Conservation (phyloP, 2,797 vertebrate species). For the Phalloptychus januarius region DNA sequence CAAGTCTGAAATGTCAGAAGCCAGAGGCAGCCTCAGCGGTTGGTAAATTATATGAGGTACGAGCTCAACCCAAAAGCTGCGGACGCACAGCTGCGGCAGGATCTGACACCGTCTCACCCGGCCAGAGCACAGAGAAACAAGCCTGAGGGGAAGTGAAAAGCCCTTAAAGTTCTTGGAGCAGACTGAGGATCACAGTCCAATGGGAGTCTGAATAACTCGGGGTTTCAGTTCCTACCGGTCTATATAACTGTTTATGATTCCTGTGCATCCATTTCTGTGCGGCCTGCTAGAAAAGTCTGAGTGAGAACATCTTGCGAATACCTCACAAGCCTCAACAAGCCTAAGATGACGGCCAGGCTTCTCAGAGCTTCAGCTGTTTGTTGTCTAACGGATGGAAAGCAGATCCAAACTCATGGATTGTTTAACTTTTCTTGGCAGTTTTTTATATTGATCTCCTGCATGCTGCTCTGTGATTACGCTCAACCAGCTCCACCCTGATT, state of each 20-base stretch:
- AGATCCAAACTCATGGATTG: constrained; percentile 41
- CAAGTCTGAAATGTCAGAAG: constrained; percentile 55
- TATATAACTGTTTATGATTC: constrained; percentile 60
- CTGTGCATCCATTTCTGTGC: constrained; percentile 40
- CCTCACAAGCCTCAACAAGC: constrained; percentile 29
- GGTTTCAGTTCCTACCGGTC: constrained; percentile 52
- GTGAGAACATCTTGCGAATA: constrained; percentile 16
- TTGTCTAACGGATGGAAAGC: constrained; percentile 59
- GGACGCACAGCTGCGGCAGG: constrained; percentile 56
- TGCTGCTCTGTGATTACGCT: constrained; percentile 18
- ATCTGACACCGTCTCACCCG: constrained; percentile 57
- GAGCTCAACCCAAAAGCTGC: constrained; percentile 50
- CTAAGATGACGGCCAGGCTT: constrained; percentile 23
- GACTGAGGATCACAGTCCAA: constrained; percentile 46
- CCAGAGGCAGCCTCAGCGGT: constrained; percentile 51
- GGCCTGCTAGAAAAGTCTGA: constrained; percentile 31
- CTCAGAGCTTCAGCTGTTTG: constrained; percentile 5
- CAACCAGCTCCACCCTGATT: constrained; percentile 20
- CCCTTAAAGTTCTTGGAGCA: constrained; percentile 53
- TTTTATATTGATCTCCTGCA: constrained; percentile 19
- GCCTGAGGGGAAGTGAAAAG: constrained; percentile 48
- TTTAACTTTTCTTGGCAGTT: constrained; percentile 25
- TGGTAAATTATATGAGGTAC: constrained; percentile 59
- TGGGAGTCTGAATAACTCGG: constrained; percentile 58
- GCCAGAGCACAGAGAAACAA: constrained; percentile 29